These are phyloP conservation scores for Neoscelio sp. DNA, from an alignment of 2,888 invertebrate species.

Conservation along the genomic window DNA sequence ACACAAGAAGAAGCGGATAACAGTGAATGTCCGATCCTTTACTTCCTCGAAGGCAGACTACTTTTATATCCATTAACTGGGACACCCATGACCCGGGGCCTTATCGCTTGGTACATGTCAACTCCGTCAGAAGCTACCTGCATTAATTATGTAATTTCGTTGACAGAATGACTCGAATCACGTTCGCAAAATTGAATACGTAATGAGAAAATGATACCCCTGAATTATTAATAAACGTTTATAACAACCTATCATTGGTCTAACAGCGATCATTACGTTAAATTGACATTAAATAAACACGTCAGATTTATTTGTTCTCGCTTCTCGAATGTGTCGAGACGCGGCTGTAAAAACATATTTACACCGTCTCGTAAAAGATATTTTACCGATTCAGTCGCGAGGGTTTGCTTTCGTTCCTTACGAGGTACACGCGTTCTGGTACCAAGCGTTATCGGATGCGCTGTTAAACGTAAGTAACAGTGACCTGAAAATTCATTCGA, in stretches of 20 bases:
- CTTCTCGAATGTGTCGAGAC: background rate
- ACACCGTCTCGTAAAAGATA: background rate
- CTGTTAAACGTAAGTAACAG: constrained; percentile 52
- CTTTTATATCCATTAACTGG: constrained; percentile 62
- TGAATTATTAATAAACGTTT: background rate
- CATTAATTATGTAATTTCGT: constrained; percentile 9
- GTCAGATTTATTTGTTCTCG: background rate
- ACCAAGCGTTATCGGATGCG: constrained; percentile 45
- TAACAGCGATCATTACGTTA: background rate
- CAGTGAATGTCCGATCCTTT: constrained; percentile 69
- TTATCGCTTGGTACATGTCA: constrained; percentile 60
- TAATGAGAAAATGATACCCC: background rate
- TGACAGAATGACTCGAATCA: background rate
- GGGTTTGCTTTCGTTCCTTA: constrained; percentile 30
- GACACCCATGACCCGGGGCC: constrained; percentile 42
- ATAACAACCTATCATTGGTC: background rate
- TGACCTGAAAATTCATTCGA: constrained; percentile 67
- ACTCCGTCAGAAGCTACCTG: background rate
- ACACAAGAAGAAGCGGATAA: constrained; percentile 25
- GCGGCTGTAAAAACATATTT: background rate
- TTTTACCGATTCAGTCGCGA: background rate
- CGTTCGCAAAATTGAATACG: background rate
- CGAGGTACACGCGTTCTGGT: background rate
- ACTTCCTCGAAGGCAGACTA: constrained; percentile 71
- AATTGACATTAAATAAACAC: background rate